Percentiles rank a stretch among this genome's conserved stretches.
Conservation (phyloP, 2,113 vertebrate species). For the Ctenodactylus gundi region DNA sequence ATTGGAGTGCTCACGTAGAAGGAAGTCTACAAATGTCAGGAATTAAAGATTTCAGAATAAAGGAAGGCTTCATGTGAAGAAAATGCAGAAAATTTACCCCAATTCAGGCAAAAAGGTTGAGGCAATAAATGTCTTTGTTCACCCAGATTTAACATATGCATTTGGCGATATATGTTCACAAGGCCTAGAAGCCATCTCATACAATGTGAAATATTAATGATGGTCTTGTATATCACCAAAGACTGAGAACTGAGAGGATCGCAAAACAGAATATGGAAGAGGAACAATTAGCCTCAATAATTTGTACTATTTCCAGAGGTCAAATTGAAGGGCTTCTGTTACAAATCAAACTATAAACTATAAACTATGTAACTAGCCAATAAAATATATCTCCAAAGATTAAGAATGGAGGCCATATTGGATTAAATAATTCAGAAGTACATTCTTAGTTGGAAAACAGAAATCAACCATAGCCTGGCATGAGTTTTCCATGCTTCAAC, state of each 20-base stretch:
- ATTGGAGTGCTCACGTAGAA: not conserved
- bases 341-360: constrained; percentile 56
- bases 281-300: constrained; percentile 59
- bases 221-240: constrained; percentile 49
- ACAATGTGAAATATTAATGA: constrained; percentile 60
- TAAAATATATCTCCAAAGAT: constrained; percentile 43
- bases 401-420: not conserved
- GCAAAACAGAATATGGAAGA: constrained; percentile 46
- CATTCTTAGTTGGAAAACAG: not conserved
- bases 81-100: constrained; percentile 7
- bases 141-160: not conserved
- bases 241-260: constrained; percentile 44
- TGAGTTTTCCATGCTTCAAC: not conserved
- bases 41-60: not conserved
- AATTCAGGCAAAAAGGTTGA: not conserved
- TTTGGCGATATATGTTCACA: constrained; percentile 23
- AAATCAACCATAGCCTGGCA: not conserved
- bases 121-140: constrained; percentile 5
- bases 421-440: not conserved
- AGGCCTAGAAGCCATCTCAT: constrained; percentile 46
- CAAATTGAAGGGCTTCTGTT: constrained; percentile 23
- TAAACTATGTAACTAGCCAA: constrained; percentile 36
- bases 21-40: not conserved
- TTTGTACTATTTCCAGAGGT: constrained; percentile 51
- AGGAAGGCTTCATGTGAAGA: not conserved